A percentile compares a stretch with the other conserved stretches of the same genome.
Evolutionary conservation across 2,113 vertebrate species (phyloP).

Genomic region (Gavialis gangeticus): DNA sequence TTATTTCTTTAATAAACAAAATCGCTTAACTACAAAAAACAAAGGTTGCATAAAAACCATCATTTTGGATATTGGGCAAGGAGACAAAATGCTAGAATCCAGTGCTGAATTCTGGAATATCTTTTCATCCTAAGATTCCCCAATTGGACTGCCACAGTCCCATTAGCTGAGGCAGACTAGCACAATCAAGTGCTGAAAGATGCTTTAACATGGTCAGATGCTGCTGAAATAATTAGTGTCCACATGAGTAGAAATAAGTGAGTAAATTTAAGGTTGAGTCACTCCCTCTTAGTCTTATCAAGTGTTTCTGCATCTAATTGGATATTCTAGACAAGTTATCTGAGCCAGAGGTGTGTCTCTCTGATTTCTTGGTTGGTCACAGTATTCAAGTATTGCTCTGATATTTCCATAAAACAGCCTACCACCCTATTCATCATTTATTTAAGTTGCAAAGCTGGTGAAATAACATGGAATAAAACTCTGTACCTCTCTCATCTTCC

Average conservation of each 20-base stretch:
- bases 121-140: neutral
- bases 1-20: neutral
- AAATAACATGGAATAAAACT: constrained; percentile 2
- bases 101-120: neutral
- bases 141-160: neutral
- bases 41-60: neutral
- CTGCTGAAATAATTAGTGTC: neutral
- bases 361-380: constrained; percentile 35
- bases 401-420: neutral
- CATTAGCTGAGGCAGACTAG: constrained; percentile 54
- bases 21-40: neutral
- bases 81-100: neutral
- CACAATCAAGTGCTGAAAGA: constrained; percentile 58
- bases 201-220: constrained; percentile 46
- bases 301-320: constrained; percentile 18
- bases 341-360: constrained; percentile 35
- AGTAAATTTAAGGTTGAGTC: constrained; percentile 40
- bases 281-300: neutral
- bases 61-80: neutral
- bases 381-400: constrained; percentile 32
- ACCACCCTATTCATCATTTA: neutral
- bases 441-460: constrained; percentile 20
- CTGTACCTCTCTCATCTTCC: constrained; percentile 22
- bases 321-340: constrained; percentile 25
- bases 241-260: constrained; percentile 47